phyloP scores from a whole-genome alignment of 2,113 vertebrate species.

The Nothocercus nigrocapillus region DNA sequence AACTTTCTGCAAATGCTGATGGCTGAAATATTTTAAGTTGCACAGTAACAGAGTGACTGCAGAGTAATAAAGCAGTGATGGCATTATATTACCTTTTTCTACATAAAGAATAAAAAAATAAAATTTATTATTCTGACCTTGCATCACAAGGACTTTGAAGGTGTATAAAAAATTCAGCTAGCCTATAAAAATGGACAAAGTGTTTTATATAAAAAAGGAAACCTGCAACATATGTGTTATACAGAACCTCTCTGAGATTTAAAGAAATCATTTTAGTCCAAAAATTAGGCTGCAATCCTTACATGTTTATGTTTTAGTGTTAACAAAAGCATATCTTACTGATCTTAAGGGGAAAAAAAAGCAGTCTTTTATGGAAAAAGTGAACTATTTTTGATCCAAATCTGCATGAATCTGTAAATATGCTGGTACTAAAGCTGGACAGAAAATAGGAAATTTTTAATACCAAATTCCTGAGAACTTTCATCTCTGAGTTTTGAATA shows the following conservation, averaged over 20 bases:
- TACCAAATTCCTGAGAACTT: not conserved
- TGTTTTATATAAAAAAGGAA: not conserved
- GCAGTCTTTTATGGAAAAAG: not conserved
- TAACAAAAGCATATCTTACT: not conserved
- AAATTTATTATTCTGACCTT: constrained; percentile 38
- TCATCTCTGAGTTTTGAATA: not conserved
- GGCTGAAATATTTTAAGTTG: constrained; percentile 20
- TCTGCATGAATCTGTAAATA: not conserved
- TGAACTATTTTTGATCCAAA: not conserved
- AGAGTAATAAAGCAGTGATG: constrained; percentile 33
- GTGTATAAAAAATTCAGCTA: not conserved
- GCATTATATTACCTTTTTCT: constrained; percentile 10
- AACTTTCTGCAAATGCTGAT: constrained; percentile 6
- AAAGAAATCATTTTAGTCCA: not conserved
- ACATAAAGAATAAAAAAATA: constrained; percentile 28
- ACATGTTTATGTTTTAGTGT: not conserved
- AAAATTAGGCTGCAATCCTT: not conserved
- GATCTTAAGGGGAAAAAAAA: not conserved
- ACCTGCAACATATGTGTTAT: not conserved
- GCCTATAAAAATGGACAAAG: not conserved
- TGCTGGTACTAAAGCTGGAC: not conserved
- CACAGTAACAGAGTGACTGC: not conserved
- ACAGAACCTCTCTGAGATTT: not conserved
- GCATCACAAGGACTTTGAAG: not conserved
- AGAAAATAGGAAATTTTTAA: not conserved